A percentile compares a stretch with the other conserved stretches of the same genome.
These are phyloP conservation scores for Myotis myotis DNA, from an alignment of 2,797 vertebrate species.

Conservation along the genomic window DNA sequence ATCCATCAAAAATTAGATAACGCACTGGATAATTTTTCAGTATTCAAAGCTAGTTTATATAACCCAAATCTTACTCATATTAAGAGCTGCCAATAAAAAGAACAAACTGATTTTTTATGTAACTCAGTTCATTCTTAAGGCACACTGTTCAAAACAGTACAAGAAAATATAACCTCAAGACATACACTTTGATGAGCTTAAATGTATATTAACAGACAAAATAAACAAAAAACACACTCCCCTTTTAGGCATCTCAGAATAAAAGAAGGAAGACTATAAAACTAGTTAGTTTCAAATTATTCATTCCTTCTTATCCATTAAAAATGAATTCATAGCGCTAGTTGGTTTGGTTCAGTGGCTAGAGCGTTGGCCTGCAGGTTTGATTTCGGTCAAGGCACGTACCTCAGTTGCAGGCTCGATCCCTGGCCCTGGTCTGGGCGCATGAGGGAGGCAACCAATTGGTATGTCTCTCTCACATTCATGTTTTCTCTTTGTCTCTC, in stretches of 20 bases:
- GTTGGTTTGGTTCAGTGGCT: no score
- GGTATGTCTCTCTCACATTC: no score
- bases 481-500: no score
- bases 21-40: background rate
- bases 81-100: constrained; percentile 43
- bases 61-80: background rate
- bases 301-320: constrained; percentile 10
- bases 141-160: background rate
- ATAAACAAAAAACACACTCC: background rate
- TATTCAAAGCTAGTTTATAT: constrained; percentile 29
- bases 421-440: no score
- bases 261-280: background rate
- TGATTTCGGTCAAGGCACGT: no score
- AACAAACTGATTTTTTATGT: background rate
- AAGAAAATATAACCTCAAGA: background rate
- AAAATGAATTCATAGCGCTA: constrained; percentile 31
- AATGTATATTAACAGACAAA: constrained; percentile 28
- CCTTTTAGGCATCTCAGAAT: constrained; percentile 31
- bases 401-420: no score
- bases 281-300: constrained; percentile 28
- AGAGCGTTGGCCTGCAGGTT: no score
- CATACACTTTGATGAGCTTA: background rate
- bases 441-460: no score
- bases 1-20: background rate
- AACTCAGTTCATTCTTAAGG: constrained; percentile 7